Base-by-base conservation (phyloP, 2,888 invertebrate genomes). In the Stenurella melanura region DNA sequence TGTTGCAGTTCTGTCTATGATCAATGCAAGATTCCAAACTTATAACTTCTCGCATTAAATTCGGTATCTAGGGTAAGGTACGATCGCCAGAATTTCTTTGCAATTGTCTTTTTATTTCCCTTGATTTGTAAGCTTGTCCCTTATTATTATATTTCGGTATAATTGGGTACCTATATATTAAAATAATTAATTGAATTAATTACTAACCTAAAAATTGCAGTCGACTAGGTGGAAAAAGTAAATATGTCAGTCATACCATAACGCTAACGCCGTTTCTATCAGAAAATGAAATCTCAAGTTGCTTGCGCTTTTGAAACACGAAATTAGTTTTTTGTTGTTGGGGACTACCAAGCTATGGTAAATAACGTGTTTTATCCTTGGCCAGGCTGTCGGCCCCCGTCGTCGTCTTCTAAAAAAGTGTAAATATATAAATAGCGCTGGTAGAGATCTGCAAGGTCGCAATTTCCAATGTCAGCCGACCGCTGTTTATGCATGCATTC, bases 401-500 rank as follows among this genome's bases (percentile, higher is more conserved):
- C 63, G 63, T 61, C 72, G 72, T 42, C 72, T 72, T 72, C 72
- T 63, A 72, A 72, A 72, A 72, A 72, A 72, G 72, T 72, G 72
- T 72, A 72, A 72, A 72, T 72, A 72, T 72, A 72, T 72, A 72
- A 72, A 72, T 72, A 72, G 72, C 72, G 72, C 60, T 63, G 72
- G 63, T 72, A 63, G 72, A 72, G 72, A 72, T 63, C 72, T 72
- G 72, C 72, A 72, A 72, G 72, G 72, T 72, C 72, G 72, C 72
- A 61, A 72, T 72, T 72, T 72, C 72, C 72, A 72, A 72, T 72
- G 72, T 72, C 72, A 72, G 72, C 63, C 72, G 63, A 72, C 61
- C 72, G 61, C 63, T 72, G 72, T 72, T 72, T 63, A 72, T 72
- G 72, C 72, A 72, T 72, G 72, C 72, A 63, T 54, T 72, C 72